These are phyloP conservation scores for Phasia obesa DNA, from an alignment of 2,888 invertebrate genomes.

Conservation along the genomic window DNA sequence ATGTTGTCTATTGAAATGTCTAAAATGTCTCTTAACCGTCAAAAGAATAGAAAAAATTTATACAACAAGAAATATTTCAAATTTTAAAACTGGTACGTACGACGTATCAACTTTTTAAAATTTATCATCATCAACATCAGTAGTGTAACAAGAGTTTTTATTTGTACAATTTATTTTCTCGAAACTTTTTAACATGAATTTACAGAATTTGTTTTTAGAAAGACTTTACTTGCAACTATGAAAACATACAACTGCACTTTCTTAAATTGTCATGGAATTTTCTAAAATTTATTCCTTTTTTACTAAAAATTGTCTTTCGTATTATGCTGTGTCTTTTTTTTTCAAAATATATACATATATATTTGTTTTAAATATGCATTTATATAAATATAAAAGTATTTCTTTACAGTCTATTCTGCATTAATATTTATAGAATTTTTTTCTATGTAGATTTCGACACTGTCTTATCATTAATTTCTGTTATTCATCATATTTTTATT, in stretches of 20 bases:
- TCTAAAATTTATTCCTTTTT: neutral
- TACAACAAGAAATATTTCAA: conserved; percentile 31
- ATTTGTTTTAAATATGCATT: neutral
- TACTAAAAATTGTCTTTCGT: neutral
- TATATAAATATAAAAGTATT: no score
- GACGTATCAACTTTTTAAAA: conserved; percentile 1
- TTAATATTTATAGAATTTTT: neutral
- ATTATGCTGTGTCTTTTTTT: neutral
- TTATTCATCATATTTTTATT: conserved; percentile 28
- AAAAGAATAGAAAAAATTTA: neutral
- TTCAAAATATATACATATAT: no score
- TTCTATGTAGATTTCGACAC: neutral
- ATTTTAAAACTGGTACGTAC: neutral
- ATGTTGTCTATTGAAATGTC: conserved; percentile 57
- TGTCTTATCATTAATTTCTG: conserved; percentile 49
- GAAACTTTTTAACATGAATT: no score
- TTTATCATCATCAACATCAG: conserved; percentile 24
- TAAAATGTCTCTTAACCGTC: conserved; percentile 34
- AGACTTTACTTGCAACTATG: neutral
- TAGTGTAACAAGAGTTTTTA: conserved; percentile 19
- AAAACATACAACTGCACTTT: conserved; percentile 7
- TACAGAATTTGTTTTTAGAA: neutral
- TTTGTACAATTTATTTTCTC: conserved; percentile 14
- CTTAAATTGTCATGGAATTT: neutral
- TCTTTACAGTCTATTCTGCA: neutral